These are phyloP conservation scores for Phataginus tricuspis DNA, from an alignment of 2,797 vertebrate genomes.

Conservation along the genomic window DNA sequence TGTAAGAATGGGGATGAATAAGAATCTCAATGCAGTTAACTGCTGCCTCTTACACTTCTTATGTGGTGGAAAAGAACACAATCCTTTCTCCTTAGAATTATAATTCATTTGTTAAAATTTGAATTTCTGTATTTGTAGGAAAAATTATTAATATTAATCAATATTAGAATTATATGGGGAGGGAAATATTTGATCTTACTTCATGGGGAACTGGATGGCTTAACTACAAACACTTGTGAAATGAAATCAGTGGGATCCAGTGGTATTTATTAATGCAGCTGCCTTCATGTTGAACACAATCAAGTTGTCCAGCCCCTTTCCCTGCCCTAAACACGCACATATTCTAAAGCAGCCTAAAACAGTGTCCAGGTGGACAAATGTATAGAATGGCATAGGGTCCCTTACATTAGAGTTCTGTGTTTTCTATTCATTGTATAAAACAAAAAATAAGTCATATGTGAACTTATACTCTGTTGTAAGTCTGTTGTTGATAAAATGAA, in stretches of 20 bases:
- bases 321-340: background rate
- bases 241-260: background rate
- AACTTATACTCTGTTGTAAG: background rate
- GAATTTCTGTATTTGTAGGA: conserved; percentile 23
- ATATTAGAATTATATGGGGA: background rate
- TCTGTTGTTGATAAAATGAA: background rate
- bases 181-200: conserved; percentile 14
- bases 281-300: background rate
- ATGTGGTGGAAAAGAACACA: background rate
- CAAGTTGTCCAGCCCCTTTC: background rate
- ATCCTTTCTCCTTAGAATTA: background rate
- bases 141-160: background rate
- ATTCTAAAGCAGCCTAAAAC: background rate
- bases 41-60: background rate
- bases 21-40: background rate
- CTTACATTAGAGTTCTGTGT: background rate
- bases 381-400: background rate
- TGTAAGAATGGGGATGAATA: background rate
- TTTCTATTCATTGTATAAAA: background rate
- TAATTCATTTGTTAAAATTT: background rate
- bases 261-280: background rate
- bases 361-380: background rate
- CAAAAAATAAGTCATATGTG: background rate
- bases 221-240: background rate
- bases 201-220: background rate